Base-by-base conservation (phyloP, 2,888 invertebrate species). In the Cephus pulcher region DNA sequence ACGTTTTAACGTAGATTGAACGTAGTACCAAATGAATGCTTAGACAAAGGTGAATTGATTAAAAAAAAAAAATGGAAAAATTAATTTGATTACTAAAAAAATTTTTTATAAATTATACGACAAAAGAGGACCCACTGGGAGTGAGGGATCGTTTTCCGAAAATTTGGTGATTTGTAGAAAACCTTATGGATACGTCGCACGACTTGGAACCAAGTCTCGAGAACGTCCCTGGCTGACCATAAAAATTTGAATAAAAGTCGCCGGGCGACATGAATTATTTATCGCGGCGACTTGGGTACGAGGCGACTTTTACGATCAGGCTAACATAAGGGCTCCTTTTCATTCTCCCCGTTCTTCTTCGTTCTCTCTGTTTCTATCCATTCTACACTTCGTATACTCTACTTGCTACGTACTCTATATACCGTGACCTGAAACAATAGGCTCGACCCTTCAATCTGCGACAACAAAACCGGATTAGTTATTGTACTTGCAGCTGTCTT, bases 211-310 rank as follows among this genome's bases (percentile, higher is more conserved):
- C 56, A 2, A 56, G 56, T 56, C 56, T 23, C 56, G 9, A 56
- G 56, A 56, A 56, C 56, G 56, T 56, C 23, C 23, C 56, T 15
- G 56, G 56, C 23, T 56, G 56, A 56, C 71, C 32, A 71, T 34
- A 34, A 71, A 71, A 71, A 71, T 71, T 71, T 71, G 71, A 71
- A 71, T 71, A 71, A 71, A 71, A 33, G 71, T 71, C 71, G 71
- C 77, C 34, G 40, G 77, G 77, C 76, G 12, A 34, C 78, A 84
- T 84, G 84, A 84, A 84, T 84, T 83, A 84, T 84, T 84, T 80
- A 83, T 84, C 76, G 78, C 74, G 75, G 73, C 78, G 76, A 32
- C 30, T 71, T 71, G 23, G 56, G 23, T 56, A 56, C 56, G 23
- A 56, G 56, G 23, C 56, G 56, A 56, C 56, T 56, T 56, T 56